Conservation (phyloP, 2,797 vertebrate species). For the Anisognathus igniventris region DNA sequence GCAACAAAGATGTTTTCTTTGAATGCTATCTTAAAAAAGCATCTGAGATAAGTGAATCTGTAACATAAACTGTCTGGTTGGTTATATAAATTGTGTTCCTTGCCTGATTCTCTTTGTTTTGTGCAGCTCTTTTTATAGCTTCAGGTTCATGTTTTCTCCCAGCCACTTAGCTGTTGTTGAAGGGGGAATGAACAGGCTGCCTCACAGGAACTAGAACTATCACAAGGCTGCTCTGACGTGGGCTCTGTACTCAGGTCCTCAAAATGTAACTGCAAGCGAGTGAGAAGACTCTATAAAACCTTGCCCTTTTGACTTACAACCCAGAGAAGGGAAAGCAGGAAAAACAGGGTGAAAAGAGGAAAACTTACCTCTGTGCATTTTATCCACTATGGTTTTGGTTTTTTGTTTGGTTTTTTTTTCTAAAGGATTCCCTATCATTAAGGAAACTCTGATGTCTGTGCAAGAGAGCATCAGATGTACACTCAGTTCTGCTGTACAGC, state of each 20-base stretch:
- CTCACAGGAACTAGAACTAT: background rate
- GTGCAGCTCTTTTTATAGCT: background rate
- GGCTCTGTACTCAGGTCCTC: background rate
- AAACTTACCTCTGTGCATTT: background rate
- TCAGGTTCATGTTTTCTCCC: background rate
- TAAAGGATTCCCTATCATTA: background rate
- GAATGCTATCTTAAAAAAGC: background rate
- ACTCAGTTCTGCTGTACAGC: background rate
- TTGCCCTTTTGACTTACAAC: background rate
- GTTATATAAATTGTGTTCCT: slow-evolving; percentile 2
- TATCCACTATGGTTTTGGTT: background rate
- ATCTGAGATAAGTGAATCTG: background rate
- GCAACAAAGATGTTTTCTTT: background rate
- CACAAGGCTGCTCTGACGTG: background rate
- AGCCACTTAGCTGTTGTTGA: background rate
- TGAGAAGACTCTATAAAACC: background rate
- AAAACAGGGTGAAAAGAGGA: background rate
- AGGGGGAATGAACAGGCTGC: background rate
- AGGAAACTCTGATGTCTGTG: background rate
- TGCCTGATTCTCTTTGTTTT: background rate
- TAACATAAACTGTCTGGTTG: slow-evolving; percentile 7
- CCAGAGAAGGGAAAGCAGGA: background rate
- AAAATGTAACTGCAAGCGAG: background rate
- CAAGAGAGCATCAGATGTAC: background rate
- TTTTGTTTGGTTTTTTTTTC: background rate